Evolutionary conservation across 2,888 invertebrate species (phyloP).

Genomic region (Nomada fucata): DNA sequence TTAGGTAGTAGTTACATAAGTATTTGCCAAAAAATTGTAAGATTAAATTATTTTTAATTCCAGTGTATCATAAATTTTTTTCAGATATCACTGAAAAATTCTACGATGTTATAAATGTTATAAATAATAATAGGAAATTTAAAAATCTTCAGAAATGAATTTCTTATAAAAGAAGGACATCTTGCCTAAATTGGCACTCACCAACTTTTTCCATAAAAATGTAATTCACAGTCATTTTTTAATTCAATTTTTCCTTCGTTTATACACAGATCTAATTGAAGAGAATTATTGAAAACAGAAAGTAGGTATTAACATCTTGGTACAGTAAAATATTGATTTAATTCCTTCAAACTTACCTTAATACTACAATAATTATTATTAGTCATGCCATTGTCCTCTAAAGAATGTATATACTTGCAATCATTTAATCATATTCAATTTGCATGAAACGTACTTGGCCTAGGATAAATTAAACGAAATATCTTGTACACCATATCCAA

Average conservation of each 20-base stretch:
- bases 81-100: too few species aligned
- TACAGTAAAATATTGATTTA: neutral
- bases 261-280: neutral
- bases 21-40: too few species aligned
- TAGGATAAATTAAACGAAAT: conserved; percentile 25
- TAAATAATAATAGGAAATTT: too few species aligned
- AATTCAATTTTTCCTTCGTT: neutral
- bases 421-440: neutral
- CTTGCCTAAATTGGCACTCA: too few species aligned
- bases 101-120: too few species aligned
- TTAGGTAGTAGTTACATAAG: too few species aligned
- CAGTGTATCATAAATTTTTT: neutral
- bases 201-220: too few species aligned
- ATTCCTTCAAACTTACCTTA: neutral
- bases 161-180: too few species aligned
- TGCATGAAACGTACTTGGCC: neutral
- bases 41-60: neutral
- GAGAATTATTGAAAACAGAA: neutral
- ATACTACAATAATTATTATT: too few species aligned
- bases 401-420: too few species aligned
- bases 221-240: neutral
- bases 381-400: too few species aligned
- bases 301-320: neutral
- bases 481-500: conserved; percentile 3
- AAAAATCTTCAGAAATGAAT: too few species aligned